Evolutionary conservation across 2,888 invertebrate genomes (phyloP).

Genomic region (Leptothorax acervorum): DNA sequence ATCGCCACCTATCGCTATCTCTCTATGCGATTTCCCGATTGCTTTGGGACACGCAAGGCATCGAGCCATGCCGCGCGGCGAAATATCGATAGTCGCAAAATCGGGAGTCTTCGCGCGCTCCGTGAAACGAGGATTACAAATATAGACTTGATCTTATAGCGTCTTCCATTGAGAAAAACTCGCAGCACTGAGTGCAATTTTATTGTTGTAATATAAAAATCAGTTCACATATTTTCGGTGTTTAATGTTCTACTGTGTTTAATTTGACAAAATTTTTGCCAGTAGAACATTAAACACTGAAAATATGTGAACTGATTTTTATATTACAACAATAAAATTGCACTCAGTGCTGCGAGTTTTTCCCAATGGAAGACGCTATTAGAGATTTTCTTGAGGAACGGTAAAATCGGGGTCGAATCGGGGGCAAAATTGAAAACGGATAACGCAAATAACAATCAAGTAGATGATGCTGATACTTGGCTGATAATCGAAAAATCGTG

Average conservation of each 20-base stretch:
- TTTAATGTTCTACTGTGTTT: too few relatives aligned
- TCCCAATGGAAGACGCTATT: too few relatives aligned
- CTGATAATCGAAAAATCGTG: too few relatives aligned
- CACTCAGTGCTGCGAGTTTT: too few relatives aligned
- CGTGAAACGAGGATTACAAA: background rate
- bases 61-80: background rate
- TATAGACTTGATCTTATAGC: background rate
- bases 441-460: background rate
- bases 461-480: background rate
- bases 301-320: too few relatives aligned
- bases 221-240: too few relatives aligned
- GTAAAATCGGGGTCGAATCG: background rate
- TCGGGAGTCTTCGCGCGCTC: background rate
- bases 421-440: background rate
- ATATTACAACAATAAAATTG: too few relatives aligned
- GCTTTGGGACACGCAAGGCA: slow-evolving; percentile 26
- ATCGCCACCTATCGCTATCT: slow-evolving; percentile 45
- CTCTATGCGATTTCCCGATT: slow-evolving; percentile 27
- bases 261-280: too few relatives aligned
- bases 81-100: slow-evolving; percentile 30
- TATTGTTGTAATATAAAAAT: too few relatives aligned
- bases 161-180: too few relatives aligned
- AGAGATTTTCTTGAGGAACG: background rate
- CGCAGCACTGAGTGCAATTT: too few relatives aligned
- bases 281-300: too few relatives aligned